A percentile compares a stretch with the other conserved stretches of the same genome.
These are phyloP conservation scores for Sebastes itinus DNA, from an alignment of 2,797 vertebrate genomes.

Conservation along the genomic window DNA sequence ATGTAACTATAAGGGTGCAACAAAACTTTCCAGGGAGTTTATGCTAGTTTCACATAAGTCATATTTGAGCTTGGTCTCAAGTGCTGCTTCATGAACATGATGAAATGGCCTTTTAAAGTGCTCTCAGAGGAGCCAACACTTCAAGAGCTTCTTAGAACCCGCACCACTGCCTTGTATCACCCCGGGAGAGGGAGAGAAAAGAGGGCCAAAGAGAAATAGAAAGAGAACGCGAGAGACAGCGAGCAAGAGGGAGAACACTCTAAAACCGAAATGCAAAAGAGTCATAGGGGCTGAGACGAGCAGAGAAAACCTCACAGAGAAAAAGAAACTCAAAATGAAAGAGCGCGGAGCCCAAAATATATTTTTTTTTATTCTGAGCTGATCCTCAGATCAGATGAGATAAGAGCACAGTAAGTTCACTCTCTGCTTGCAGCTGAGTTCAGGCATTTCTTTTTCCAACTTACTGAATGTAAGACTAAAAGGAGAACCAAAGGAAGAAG, in stretches of 20 bases:
- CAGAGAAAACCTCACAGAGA: conserved; percentile 64
- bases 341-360: conserved; percentile 55
- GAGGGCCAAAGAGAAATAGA: conserved; percentile 70
- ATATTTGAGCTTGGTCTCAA: conserved; percentile 76
- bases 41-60: conserved; percentile 76
- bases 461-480: conserved; percentile 82
- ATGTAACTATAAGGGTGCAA: conserved; percentile 45
- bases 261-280: conserved; percentile 73
- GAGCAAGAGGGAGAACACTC: conserved; percentile 68
- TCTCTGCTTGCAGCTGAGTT: conserved; percentile 75
- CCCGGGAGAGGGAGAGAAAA: conserved; percentile 69
- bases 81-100: conserved; percentile 78
- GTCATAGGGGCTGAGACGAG: conserved; percentile 64
- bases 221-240: conserved; percentile 64
- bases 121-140: conserved; percentile 81
- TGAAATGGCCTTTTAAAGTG: conserved; percentile 83
- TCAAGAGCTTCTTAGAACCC: conserved; percentile 85
- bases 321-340: conserved; percentile 81
- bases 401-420: conserved; percentile 77
- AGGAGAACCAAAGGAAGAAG: conserved; percentile 81
- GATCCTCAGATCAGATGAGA: conserved; percentile 82
- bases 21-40: conserved; percentile 79
- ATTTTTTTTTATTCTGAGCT: conserved; percentile 66
- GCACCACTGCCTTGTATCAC: conserved; percentile 78
- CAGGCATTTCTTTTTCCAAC: conserved; percentile 79